Conservation (phyloP, 2,888 invertebrate species). For the Drosophila engyochracea region DNA sequence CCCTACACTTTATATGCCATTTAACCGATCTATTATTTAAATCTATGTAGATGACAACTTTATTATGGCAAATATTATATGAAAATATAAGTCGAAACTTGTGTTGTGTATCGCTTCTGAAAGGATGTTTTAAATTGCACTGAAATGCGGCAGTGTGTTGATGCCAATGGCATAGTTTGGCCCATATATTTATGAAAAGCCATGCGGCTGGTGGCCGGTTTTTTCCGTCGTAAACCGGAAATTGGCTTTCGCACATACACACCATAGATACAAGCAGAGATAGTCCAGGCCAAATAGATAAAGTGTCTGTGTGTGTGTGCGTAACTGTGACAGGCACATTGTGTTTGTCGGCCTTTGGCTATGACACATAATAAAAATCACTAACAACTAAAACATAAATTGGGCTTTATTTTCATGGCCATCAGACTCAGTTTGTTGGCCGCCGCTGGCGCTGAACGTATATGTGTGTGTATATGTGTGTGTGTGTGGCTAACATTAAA, state of each 20-base stretch:
- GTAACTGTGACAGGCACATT: conserved; percentile 21
- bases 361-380: conserved; percentile 80
- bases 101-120: conserved; percentile 6
- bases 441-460: background rate
- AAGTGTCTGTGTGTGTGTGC: background rate
- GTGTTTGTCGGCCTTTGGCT: conserved; percentile 57
- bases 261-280: conserved; percentile 19
- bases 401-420: conserved; percentile 77
- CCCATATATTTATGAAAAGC: conserved; percentile 45
- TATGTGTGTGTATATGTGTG: conserved; percentile 30
- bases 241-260: conserved; percentile 57
- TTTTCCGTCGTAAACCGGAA: conserved; percentile 72
- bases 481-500: conserved; percentile 46
- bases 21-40: conserved; percentile 10
- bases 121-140: conserved; percentile 58
- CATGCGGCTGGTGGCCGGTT: conserved; percentile 39
- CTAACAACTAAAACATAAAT: conserved; percentile 79
- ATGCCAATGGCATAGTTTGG: conserved; percentile 38
- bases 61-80: conserved; percentile 7
- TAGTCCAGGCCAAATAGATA: conserved; percentile 16
- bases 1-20: too few species aligned
- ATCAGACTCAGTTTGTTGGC: conserved; percentile 34
- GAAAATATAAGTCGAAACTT: conserved; percentile 9
- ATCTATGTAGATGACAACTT: background rate
- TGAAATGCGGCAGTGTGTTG: conserved; percentile 33